Evolutionary conservation across 2,113 vertebrate genomes (phyloP).

Genomic region (Carassius gibelio): DNA sequence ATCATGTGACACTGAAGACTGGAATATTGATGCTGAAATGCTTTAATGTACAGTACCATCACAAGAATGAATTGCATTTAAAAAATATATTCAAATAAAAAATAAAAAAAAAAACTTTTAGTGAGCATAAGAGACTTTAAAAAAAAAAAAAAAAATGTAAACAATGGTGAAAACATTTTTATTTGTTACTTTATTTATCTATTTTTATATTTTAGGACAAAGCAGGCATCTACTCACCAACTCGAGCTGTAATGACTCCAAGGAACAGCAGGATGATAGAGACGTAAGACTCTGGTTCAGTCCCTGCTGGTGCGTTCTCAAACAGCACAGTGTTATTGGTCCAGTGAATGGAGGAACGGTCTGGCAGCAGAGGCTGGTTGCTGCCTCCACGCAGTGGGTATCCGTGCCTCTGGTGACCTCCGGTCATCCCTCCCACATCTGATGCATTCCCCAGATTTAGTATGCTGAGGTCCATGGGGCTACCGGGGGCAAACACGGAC

Average conservation of each 20-base stretch:
- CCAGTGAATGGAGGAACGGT: slow-evolving; percentile 81
- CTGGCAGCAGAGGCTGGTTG: slow-evolving; percentile 79
- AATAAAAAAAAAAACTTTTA: too few species aligned
- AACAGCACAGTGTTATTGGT: slow-evolving; percentile 82
- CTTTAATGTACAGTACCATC: neutral
- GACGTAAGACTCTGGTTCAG: slow-evolving; percentile 75
- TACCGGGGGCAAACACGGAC: slow-evolving; percentile 82
- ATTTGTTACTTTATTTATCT: neutral
- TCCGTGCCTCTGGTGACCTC: slow-evolving; percentile 59
- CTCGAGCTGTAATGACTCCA: slow-evolving; percentile 80
- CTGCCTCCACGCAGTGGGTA: slow-evolving; percentile 70
- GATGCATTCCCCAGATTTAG: slow-evolving; percentile 67
- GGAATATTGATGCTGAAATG: neutral
- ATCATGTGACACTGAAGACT: neutral
- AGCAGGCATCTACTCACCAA: slow-evolving; percentile 66
- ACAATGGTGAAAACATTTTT: too few species aligned
- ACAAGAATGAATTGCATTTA: neutral
- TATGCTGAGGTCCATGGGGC: slow-evolving; percentile 77
- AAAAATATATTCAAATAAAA: neutral
- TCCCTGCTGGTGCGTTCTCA: slow-evolving; percentile 71
- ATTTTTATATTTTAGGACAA: neutral
- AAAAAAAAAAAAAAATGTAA: too few species aligned
- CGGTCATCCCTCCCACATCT: slow-evolving; percentile 62
- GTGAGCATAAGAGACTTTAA: neutral
- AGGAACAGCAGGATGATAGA: slow-evolving; percentile 80